Percentiles rank a stretch among this genome's conserved stretches.
These are phyloP conservation scores for Oxyruncus cristatus DNA, from an alignment of 2,113 vertebrate species.

Conservation along the genomic window DNA sequence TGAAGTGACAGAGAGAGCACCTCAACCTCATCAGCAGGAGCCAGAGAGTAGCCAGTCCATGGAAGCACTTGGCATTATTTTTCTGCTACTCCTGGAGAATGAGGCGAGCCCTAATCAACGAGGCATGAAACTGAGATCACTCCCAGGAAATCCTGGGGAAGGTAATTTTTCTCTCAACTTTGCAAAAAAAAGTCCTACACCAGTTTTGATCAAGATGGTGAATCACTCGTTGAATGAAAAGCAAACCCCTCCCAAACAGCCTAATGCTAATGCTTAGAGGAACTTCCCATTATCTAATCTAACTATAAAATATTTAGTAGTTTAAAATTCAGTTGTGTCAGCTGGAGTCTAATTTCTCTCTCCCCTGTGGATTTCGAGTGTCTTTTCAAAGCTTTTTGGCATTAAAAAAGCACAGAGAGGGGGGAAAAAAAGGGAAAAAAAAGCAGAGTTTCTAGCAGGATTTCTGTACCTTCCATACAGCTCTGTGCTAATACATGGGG, in stretches of 20 bases:
- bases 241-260: background rate
- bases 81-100: background rate
- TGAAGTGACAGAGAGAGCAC: background rate
- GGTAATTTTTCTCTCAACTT: background rate
- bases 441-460: background rate
- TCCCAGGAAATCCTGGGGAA: background rate
- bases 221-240: background rate
- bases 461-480: background rate
- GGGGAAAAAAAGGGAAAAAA: background rate
- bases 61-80: background rate
- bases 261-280: background rate
- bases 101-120: background rate
- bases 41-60: background rate
- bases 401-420: background rate
- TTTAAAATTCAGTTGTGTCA: conserved; percentile 42
- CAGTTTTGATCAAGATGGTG: background rate
- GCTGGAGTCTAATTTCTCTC: conserved; percentile 24
- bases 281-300: background rate
- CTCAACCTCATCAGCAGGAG: background rate
- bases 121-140: background rate
- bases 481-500: background rate
- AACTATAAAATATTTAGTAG: background rate
- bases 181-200: background rate
- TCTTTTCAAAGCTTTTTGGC: background rate
- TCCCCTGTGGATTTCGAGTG: conserved; percentile 11